Evolutionary conservation across 2,797 vertebrate genomes (phyloP), one percentile per base, ranked within the genome.

Genomic region (Enteromius mattozi): DNA sequence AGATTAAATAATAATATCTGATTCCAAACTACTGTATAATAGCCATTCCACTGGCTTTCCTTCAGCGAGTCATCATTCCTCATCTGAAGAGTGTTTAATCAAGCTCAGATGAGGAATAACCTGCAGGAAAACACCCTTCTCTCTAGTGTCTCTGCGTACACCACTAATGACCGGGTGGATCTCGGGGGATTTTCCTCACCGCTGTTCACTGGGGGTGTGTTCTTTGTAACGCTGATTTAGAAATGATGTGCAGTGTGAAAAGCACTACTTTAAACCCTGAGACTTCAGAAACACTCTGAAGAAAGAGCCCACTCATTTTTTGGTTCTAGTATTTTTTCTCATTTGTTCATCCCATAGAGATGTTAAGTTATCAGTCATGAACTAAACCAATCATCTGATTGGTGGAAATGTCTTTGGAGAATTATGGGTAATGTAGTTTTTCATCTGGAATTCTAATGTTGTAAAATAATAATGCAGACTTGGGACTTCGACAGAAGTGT

Each of bases 151-250:
- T 78, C 70, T 71, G 79, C 78, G 65, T 13, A 19, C 49, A 35
- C 82, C 87, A 71, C 63, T 80, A 77, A 82, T 74, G 70, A 83
- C 51, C 78, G 17, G 74, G 71, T 80, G 45, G 51, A 66, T 10
- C 40, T 33, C 61, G 6, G 42, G 61, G 40, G 21, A 49, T 47
- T 65, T 65, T 21, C 40, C 49, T 30, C 6, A 24, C 40, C n/a
- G 3, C 54, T 6, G 14, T 37, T 68, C 33, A 21, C 7, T 37
- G 33, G 68, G 21, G 72, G 21, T 9, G 59, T n/a, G 49, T 16
- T 40, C 74, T 76, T 37, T 51, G 27, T 51, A 13, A 51, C 21
- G 30, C 30, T 75, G 49, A 19, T 75, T n/a, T 42, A 14, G 21
- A 24, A 24, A 27, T 8, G 0, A 59, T 40, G 37, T 9, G 12